Evolutionary conservation across 2,888 invertebrate species (phyloP).

Genomic region (Camponotus fellah): DNA sequence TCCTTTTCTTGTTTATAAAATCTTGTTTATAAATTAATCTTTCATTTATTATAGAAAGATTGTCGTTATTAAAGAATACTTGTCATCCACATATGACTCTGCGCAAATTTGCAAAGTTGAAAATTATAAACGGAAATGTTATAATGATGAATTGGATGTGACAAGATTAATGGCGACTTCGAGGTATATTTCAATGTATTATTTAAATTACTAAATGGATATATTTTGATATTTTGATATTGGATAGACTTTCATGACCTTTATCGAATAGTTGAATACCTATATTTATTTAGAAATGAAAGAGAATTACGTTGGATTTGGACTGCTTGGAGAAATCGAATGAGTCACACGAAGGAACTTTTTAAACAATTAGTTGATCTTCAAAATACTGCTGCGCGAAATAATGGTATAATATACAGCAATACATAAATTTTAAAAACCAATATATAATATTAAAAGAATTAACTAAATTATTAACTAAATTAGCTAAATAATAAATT

Average conservation of each 20-base stretch:
- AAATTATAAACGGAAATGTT: conserved; percentile 84
- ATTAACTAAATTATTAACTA: no score
- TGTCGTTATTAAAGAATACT: conserved; percentile 86
- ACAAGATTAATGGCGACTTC: conserved; percentile 87
- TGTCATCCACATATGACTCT: conserved; percentile 88
- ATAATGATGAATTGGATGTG: conserved; percentile 89
- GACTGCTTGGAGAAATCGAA: conserved; percentile 90
- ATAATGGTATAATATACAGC: conserved; percentile 88
- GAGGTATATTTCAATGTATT: conserved; percentile 58
- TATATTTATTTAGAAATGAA: conserved; percentile 81
- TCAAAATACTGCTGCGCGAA: conserved; percentile 89
- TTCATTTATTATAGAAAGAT: conserved; percentile 83
- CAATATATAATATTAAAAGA: no score
- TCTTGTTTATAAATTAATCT: neutral
- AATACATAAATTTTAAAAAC: neutral
- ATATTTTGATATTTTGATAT: no score
- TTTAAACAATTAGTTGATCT: conserved; percentile 87
- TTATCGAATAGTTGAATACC: neutral
- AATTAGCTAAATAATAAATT: no score
- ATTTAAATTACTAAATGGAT: neutral
- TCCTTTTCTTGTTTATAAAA: neutral
- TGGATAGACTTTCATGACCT: neutral
- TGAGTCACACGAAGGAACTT: conserved; percentile 88
- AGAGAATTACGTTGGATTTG: conserved; percentile 89
- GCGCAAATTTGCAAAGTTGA: conserved; percentile 85